phyloP scores from a whole-genome alignment of 2,113 vertebrate genomes.

The Phyllostomus hastatus region DNA sequence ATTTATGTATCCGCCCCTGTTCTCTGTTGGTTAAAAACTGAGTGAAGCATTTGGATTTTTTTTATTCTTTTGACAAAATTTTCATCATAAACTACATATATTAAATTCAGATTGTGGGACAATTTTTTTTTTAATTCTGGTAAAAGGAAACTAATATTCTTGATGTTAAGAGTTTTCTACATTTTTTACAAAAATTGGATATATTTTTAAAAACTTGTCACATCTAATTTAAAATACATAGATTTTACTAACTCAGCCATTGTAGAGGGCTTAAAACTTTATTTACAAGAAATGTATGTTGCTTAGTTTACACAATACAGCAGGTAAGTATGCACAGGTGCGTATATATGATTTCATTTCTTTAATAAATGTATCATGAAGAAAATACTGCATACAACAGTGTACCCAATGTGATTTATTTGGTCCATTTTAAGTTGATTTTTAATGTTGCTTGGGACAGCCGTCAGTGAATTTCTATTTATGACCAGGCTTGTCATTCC shows the following conservation, averaged over 20 bases:
- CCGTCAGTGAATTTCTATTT: slow-evolving; percentile 5
- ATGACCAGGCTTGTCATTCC: slow-evolving; percentile 74
- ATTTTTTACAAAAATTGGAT: neutral
- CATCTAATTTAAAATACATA: neutral
- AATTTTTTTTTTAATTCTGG: slow-evolving; percentile 39
- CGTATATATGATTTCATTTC: slow-evolving; percentile 24
- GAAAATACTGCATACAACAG: neutral
- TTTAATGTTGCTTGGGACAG: slow-evolving; percentile 33
- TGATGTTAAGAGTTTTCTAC: neutral
- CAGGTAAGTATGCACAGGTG: slow-evolving; percentile 74
- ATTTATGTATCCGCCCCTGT: neutral
- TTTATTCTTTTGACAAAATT: slow-evolving; percentile 4
- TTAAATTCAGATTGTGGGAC: neutral
- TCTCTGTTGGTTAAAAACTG: slow-evolving; percentile 43
- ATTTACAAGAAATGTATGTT: slow-evolving; percentile 67
- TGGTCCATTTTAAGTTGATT: slow-evolving; percentile 51
- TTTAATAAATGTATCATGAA: slow-evolving; percentile 36
- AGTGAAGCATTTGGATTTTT: neutral
- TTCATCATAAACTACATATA: neutral
- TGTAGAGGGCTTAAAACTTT: slow-evolving; percentile 47
- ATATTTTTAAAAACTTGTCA: neutral
- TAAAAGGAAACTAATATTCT: slow-evolving; percentile 44
- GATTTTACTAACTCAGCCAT: slow-evolving; percentile 22
- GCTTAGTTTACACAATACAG: slow-evolving; percentile 51
- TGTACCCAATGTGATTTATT: slow-evolving; percentile 3